A percentile compares a stretch with the other conserved stretches of the same genome.
Conservation (phyloP, 2,888 invertebrate genomes). For the Yponomeuta plumbellus region DNA sequence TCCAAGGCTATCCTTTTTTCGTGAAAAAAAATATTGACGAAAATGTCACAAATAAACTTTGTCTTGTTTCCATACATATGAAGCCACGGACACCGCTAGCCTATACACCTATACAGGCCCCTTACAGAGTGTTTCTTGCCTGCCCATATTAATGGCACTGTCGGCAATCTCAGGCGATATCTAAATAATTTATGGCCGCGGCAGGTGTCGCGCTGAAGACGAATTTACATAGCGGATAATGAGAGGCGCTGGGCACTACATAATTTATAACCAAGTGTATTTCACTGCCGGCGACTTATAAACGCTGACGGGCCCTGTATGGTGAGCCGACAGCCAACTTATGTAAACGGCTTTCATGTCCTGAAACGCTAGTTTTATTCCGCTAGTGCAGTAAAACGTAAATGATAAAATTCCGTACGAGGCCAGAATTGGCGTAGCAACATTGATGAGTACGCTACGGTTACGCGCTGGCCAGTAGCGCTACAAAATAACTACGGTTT, state of each 20-base stretch:
- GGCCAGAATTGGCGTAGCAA: too few species aligned
- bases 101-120: neutral
- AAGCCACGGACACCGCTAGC: too few species aligned
- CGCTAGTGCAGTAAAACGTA: too few species aligned
- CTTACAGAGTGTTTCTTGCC: neutral
- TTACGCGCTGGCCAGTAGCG: too few species aligned
- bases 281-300: neutral
- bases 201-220: slow-evolving; percentile 54
- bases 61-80: too few species aligned
- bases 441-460: too few species aligned
- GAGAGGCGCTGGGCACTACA: slow-evolving; percentile 3
- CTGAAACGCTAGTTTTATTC: too few species aligned
- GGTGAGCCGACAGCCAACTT: neutral
- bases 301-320: neutral
- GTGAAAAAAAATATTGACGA: too few species aligned
- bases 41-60: too few species aligned
- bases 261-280: slow-evolving; percentile 1
- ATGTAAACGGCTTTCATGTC: neutral
- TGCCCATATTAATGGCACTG: neutral
- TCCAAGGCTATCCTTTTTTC: too few species aligned
- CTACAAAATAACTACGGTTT: too few species aligned
- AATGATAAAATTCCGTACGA: too few species aligned
- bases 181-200: slow-evolving; percentile 64
- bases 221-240: slow-evolving; percentile 51
- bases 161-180: slow-evolving; percentile 56